These are phyloP conservation scores for Trissolcus japonicus DNA, from an alignment of 2,888 invertebrate genomes.

Conservation along the genomic window DNA sequence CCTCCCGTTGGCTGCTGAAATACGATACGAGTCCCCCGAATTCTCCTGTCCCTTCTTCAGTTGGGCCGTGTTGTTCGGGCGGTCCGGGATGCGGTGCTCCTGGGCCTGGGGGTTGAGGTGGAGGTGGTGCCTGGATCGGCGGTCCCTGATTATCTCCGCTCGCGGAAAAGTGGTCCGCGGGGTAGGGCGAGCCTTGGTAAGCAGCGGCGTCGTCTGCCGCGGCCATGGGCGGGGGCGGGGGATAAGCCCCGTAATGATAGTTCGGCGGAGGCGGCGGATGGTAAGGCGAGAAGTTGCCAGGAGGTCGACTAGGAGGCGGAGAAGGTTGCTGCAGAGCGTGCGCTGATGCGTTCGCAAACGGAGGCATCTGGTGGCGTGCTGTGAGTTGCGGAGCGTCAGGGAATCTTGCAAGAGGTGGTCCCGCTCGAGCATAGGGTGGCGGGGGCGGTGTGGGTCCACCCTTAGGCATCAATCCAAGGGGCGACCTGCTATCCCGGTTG, in stretches of 20 bases:
- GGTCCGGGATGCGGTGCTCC: slow-evolving; percentile 36
- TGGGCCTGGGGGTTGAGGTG: slow-evolving; percentile 37
- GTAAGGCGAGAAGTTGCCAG: slow-evolving; percentile 75
- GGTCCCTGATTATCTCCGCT: slow-evolving; percentile 62
- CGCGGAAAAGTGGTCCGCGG: slow-evolving; percentile 61
- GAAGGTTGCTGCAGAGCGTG: slow-evolving; percentile 73
- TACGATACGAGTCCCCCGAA: slow-evolving; percentile 94
- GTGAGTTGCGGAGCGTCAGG: slow-evolving; percentile 61
- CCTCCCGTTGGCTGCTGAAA: slow-evolving; percentile 92
- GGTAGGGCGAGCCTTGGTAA: slow-evolving; percentile 56
- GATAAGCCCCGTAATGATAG: slow-evolving; percentile 77
- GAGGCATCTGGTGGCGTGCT: slow-evolving; percentile 68
- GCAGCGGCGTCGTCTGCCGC: slow-evolving; percentile 72
- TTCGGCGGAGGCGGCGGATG: slow-evolving; percentile 77
- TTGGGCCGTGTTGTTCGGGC: slow-evolving; percentile 8
- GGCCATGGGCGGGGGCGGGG: slow-evolving; percentile 75
- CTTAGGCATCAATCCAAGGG: slow-evolving; percentile 72
- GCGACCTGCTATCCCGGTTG: slow-evolving; percentile 65
- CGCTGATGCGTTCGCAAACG: slow-evolving; percentile 69
- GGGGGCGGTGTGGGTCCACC: slow-evolving; percentile 73
- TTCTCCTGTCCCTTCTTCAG: slow-evolving; percentile 81
- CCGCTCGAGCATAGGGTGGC: slow-evolving; percentile 67
- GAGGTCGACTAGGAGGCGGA: slow-evolving; percentile 71
- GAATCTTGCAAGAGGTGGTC: slow-evolving; percentile 71
- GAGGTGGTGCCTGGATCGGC: slow-evolving; percentile 47